Base-by-base conservation (phyloP, 1,140 invertebrate genomes). In the Drosophila fuyamai region DNA sequence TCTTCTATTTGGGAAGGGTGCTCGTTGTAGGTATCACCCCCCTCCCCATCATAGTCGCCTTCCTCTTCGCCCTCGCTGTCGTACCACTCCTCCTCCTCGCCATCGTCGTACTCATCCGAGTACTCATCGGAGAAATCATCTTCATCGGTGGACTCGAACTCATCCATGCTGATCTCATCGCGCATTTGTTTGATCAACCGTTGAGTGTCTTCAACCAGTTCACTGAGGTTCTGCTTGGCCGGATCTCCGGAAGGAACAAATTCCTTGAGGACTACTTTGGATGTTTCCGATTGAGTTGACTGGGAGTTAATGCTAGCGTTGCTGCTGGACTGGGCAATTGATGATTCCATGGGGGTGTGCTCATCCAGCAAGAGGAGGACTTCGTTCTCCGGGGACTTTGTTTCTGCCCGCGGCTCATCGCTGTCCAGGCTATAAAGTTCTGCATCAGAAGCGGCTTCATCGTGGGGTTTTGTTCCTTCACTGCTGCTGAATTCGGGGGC, bases 171-270 rank as follows among this genome's bases (percentile, higher is more conserved):
- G 62, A 95, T 94, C 93, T 95, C 94, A 66, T 94, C 94, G 83
- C 93, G 94, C 94, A 95, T 94, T 92, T 94, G 94, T 65, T 94
- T 94, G 48, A 95, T 94, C 59, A 95, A 68, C 38, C 93, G 93
- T 81, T 94, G 94, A 9, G 94, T 94, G 50, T 94, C 94, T 57
- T 94, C 93, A 4, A 94, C 94, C 35, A 94, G 93, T 65, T 94
- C 93, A 54, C 92, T 94, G 3, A 94, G 90, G 78, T 94, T 94
- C 63, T 93, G 94, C 38, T 91, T 92, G 7, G 79, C 53, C 0
- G 88, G 83, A 77, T 92, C 91, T 5, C 89, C 76, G 4, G 90
- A 92, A 23, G 90, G 90, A 44, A 90, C 55, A 29, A 90, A 92
- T 23, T 92, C 90, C 14, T 83, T 80, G 4, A 88, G 63, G 0